Percentiles rank a stretch among this genome's conserved stretches.
phyloP scores from a whole-genome alignment of 2,797 vertebrate genomes.

The Scolopax rusticola region DNA sequence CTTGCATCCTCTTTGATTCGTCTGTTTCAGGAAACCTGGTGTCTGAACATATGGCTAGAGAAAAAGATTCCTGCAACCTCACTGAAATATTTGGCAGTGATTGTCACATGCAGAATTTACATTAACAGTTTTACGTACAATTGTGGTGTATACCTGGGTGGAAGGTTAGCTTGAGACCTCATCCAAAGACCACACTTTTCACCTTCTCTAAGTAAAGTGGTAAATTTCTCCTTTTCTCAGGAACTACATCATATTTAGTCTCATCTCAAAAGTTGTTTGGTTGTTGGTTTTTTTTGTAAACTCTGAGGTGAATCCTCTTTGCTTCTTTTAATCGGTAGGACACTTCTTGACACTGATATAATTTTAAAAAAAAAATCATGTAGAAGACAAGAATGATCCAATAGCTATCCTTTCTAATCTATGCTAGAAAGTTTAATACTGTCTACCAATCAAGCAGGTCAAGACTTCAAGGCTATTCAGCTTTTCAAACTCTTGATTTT shows the following conservation, averaged over 20 bases:
- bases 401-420: background rate
- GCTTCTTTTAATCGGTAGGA: background rate
- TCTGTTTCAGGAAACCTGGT: constrained; percentile 53
- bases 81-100: background rate
- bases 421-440: background rate
- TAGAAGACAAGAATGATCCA: background rate
- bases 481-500: background rate
- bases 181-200: background rate
- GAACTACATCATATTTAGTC: background rate
- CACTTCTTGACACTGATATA: background rate
- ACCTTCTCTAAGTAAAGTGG: background rate
- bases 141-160: rapidly evolving
- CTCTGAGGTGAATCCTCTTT: background rate
- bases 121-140: background rate
- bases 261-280: background rate
- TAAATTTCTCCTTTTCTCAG: background rate
- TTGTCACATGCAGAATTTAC: background rate
- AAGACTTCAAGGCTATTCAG: background rate
- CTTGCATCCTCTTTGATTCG: constrained; percentile 10
- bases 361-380: background rate
- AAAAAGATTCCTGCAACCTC: constrained; percentile 24
- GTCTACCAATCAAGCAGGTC: background rate
- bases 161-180: background rate
- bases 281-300: background rate
- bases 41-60: constrained; percentile 6